Percentiles rank a stretch among this genome's conserved stretches.
phyloP scores from a whole-genome alignment of 2,888 invertebrate species.

The Hypolimnas misippus region DNA sequence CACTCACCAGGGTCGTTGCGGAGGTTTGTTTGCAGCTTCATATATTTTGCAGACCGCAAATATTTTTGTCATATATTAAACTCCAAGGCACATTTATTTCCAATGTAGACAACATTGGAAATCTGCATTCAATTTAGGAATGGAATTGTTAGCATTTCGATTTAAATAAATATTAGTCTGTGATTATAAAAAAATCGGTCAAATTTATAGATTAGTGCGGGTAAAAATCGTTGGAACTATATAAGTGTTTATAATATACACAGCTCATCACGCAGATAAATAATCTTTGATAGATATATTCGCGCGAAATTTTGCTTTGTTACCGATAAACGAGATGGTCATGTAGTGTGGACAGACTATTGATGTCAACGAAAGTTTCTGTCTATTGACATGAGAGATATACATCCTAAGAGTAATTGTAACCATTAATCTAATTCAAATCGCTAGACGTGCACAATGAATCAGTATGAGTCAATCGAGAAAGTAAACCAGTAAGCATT shows the following conservation, averaged over 20 bases:
- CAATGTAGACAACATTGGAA: too few species aligned
- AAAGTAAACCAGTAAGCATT: conserved; percentile 83
- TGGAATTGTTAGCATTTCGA: not conserved
- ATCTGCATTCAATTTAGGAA: not conserved
- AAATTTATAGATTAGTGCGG: too few species aligned
- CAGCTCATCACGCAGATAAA: too few species aligned
- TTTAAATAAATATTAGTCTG: too few species aligned
- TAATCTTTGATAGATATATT: conserved; percentile 5
- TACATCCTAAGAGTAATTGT: conserved; percentile 61
- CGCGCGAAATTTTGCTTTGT: too few species aligned
- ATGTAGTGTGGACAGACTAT: conserved; percentile 10
- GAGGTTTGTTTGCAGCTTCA: conserved; percentile 54
- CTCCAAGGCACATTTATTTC: not conserved
- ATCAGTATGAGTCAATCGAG: conserved; percentile 82
- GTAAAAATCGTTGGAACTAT: too few species aligned
- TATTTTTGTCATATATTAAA: conserved; percentile 26
- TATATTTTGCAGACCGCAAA: conserved; percentile 50
- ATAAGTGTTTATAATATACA: too few species aligned
- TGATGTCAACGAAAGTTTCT: conserved; percentile 40
- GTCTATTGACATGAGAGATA: conserved; percentile 58
- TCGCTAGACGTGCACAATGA: conserved; percentile 74
- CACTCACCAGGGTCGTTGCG: conserved; percentile 55
- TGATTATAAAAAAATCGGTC: too few species aligned
- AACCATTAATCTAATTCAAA: conserved; percentile 77
- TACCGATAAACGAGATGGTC: not conserved